Conservation (phyloP, 1,140 invertebrate genomes). For the Ceratina japonica region DNA sequence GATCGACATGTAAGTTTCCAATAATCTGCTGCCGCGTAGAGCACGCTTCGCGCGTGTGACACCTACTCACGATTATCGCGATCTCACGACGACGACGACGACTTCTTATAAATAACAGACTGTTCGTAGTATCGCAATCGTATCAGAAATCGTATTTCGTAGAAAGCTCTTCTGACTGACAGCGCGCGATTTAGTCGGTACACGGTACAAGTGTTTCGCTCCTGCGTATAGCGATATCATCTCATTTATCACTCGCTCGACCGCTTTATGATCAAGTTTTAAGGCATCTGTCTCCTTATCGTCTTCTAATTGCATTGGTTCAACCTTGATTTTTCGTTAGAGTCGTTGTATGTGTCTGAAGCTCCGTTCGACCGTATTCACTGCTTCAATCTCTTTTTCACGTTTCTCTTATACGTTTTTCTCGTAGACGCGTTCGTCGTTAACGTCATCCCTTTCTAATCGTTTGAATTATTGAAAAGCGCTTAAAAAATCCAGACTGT, state of each 20-base stretch:
- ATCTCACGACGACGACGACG: slow-evolving; percentile 14
- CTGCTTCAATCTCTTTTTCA: too few species aligned
- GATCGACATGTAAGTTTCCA: too few species aligned
- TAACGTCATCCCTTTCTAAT: not conserved
- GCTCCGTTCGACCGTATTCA: not conserved
- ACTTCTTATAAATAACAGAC: not conserved
- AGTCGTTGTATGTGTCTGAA: too few species aligned
- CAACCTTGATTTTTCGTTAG: slow-evolving; percentile 6
- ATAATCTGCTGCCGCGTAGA: too few species aligned
- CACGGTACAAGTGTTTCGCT: slow-evolving; percentile 27
- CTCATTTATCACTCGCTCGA: slow-evolving; percentile 34
- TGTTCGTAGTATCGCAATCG: slow-evolving; percentile 25
- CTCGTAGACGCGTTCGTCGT: not conserved
- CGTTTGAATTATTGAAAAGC: slow-evolving; percentile 9
- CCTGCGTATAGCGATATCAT: slow-evolving; percentile 41
- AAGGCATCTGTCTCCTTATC: slow-evolving; percentile 58
- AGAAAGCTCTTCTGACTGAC: slow-evolving; percentile 21
- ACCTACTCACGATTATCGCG: not conserved
- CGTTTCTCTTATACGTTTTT: not conserved
- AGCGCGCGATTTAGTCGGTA: not conserved
- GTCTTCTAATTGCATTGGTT: not conserved
- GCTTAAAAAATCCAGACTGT: slow-evolving; percentile 19
- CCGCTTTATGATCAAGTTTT: slow-evolving; percentile 48
- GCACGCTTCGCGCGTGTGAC: not conserved
- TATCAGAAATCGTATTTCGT: slow-evolving; percentile 40